Evolutionary conservation across 2,888 invertebrate species (phyloP), one percentile per base, ranked within the genome.

Genomic region (Cantharis rustica): DNA sequence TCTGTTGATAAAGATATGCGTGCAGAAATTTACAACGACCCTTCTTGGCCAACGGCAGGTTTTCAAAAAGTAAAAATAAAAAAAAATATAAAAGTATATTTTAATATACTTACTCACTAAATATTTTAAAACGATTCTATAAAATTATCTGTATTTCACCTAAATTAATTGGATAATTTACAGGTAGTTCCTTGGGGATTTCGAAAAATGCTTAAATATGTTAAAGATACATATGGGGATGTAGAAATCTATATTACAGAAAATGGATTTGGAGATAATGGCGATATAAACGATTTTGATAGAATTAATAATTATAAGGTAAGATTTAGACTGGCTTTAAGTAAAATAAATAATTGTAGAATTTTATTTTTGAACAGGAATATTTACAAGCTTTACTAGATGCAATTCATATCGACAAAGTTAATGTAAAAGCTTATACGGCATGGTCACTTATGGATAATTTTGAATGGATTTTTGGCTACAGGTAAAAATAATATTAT

Each of bases 171-270:
- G 1, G 5, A 31, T 31, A 23, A 27, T 10, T 70, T 80, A 13
- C 77, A 70, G 90, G 89, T 90, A 77, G 90, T 90, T 1, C 92
- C 93, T 0, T 90, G 90, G 89, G 92, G 91, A 0, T 88, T 93
- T 75, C 86, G 88, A 76, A 90, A 91, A 75, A 75, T 91, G 0
- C 83, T 93, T 0, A 86, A 88, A 11, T 90, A 90, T 85, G 79
- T 87, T 23, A 85, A 84, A 81, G 80, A 86, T 79, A 80, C 75
- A 10, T 85, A 85, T 72, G 86, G 89, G 62, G 90, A 92, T 83
- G 90, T 91, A 0, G 86, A 89, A 27, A 87, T 93, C n/a, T 88
- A 89, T 75, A 84, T 92, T 3, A 90, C 90, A 0, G 93, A 91
- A 83, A 92, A 91, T 78, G 92, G 92, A 4, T 90, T 89, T 86